Conservation (phyloP, 2,888 invertebrate genomes). For the Fabriciana adippe region DNA sequence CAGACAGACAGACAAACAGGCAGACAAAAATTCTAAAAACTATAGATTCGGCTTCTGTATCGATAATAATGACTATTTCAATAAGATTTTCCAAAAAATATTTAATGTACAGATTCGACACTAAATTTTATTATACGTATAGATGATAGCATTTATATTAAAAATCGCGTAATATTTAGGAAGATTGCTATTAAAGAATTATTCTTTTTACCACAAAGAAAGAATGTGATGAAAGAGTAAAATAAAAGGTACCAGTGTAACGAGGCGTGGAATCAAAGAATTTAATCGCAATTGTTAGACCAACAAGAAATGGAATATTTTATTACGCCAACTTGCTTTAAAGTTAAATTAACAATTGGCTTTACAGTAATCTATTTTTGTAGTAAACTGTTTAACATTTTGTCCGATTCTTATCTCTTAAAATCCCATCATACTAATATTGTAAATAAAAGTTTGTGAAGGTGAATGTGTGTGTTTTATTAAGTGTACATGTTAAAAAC, state of each 20-base stretch:
- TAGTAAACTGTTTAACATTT: constrained; percentile 9
- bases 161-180: neutral
- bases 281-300: constrained; percentile 33
- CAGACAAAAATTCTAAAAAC: too few relatives aligned
- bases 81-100: too few relatives aligned
- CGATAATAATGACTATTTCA: too few relatives aligned
- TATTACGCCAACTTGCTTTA: constrained; percentile 31
- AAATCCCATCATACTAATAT: neutral
- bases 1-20: too few relatives aligned
- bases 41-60: too few relatives aligned
- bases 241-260: constrained; percentile 32
- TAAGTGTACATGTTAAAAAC: too few relatives aligned
- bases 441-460: neutral
- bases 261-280: constrained; percentile 33
- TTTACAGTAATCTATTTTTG: constrained; percentile 25
- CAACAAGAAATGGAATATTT: constrained; percentile 34
- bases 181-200: constrained; percentile 5
- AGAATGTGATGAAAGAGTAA: constrained; percentile 20
- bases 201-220: constrained; percentile 17
- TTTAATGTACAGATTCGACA: too few relatives aligned
- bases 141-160: too few relatives aligned
- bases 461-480: neutral
- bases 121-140: too few relatives aligned
- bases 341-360: constrained; percentile 23
- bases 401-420: neutral